Conservation (phyloP, 2,113 vertebrate genomes). For the Clupea harengus region DNA sequence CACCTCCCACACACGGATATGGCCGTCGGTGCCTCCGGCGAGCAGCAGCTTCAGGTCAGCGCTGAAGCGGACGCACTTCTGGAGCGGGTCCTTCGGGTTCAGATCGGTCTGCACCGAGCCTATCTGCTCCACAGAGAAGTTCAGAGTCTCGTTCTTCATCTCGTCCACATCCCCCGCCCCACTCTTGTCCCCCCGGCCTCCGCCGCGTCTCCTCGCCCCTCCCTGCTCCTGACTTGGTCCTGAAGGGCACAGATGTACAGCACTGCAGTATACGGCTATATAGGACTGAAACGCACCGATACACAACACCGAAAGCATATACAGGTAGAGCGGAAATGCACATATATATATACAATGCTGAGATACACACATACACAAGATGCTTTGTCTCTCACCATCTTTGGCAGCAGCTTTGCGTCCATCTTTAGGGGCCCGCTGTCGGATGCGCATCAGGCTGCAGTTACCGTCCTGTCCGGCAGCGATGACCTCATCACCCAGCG, state of each 20-base stretch:
- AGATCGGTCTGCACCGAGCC: conserved; percentile 81
- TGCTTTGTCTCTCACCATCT: conserved; percentile 67
- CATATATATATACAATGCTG: not conserved
- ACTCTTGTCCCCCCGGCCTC: conserved; percentile 54
- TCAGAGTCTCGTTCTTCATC: conserved; percentile 61
- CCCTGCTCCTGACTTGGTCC: conserved; percentile 53
- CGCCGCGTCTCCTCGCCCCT: conserved; percentile 55
- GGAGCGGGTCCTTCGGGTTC: conserved; percentile 79
- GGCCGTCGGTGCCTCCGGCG: conserved; percentile 86
- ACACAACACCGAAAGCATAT: not conserved
- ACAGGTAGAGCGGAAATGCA: not conserved
- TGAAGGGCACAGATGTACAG: conserved; percentile 38
- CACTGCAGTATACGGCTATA: too few relatives aligned
- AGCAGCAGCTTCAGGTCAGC: conserved; percentile 77
- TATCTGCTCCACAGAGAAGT: conserved; percentile 73
- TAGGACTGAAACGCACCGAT: too few relatives aligned
- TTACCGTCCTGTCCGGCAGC: conserved; percentile 88
- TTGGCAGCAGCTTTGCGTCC: conserved; percentile 43
- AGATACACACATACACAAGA: not conserved
- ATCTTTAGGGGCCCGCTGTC: conserved; percentile 43
- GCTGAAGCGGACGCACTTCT: conserved; percentile 88
- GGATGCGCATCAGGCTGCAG: conserved; percentile 83
- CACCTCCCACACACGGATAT: conserved; percentile 88
- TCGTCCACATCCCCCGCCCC: conserved; percentile 40
- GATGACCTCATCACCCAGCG: conserved; percentile 78